Conservation (phyloP, 2,888 invertebrate genomes). For the Calliopum simillimum region DNA sequence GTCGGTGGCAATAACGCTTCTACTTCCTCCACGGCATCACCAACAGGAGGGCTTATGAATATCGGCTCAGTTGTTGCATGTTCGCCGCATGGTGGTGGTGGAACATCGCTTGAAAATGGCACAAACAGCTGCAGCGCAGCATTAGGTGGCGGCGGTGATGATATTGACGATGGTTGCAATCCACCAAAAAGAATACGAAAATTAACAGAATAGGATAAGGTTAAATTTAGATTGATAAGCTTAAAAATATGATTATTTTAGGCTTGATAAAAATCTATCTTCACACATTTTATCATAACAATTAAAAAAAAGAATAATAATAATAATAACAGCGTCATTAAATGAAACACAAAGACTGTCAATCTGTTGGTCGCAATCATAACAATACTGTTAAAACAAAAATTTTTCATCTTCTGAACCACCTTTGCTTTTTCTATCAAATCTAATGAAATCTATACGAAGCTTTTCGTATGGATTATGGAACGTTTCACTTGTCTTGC, state of each 20-base stretch:
- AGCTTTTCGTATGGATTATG: too few species aligned
- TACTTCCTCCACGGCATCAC: constrained; percentile 51
- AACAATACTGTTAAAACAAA: too few species aligned
- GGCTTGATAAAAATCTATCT: not conserved
- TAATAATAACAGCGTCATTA: too few species aligned
- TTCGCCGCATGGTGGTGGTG: constrained; percentile 47
- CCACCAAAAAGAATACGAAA: constrained; percentile 63
- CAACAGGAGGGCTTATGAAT: constrained; percentile 44
- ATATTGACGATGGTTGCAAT: constrained; percentile 59
- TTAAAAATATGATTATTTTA: constrained; percentile 10
- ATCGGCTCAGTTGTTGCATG: constrained; percentile 41
- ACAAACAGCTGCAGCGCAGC: constrained; percentile 57
- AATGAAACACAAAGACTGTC: too few species aligned
- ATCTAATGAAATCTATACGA: too few species aligned
- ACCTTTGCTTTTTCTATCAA: too few species aligned
- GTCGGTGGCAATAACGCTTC: constrained; percentile 51
- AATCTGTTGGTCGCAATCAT: too few species aligned
- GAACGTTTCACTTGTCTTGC: too few species aligned
- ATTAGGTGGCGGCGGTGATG: constrained; percentile 49
- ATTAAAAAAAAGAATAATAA: constrained; percentile 13
- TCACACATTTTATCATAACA: constrained; percentile 20
- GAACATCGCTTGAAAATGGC: constrained; percentile 56
- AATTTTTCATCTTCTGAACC: too few species aligned
- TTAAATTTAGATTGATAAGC: constrained; percentile 14
- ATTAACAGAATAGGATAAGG: constrained; percentile 60